Evolutionary conservation across 2,113 vertebrate species (phyloP), one percentile per base, ranked within the genome.

Genomic region (Phaetusa simplex): DNA sequence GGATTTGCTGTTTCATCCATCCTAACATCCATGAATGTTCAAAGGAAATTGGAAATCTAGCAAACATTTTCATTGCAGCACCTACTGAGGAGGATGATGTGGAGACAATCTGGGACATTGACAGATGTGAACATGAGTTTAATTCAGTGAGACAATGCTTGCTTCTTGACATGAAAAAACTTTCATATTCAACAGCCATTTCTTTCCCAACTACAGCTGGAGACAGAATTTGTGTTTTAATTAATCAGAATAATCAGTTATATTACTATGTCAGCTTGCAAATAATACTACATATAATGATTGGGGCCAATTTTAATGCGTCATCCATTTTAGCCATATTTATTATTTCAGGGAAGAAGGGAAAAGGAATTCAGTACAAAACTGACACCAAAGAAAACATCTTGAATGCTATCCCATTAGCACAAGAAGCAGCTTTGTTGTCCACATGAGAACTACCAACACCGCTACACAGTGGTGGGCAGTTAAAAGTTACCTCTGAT

Each of bases 301-400:
- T 4, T 45, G 3, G 42, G 56, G 86, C 27, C 40, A 69, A 17
- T 74, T 78, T 88, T 95, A 56, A 92, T 14, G 67, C 4, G 7
- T 52, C 36, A 34, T 29, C 88, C 29, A 80, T 65, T 95, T 96
- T 93, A 96, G 61, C 45, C 20, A 24, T 82, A 67, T 71, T 42
- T 88, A 74, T 82, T 49, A 67, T 85, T 80, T 73, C 34, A 29
- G 52, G 58, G 42, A 64, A 71, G 17, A 42, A 21, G n/a, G 70
- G 34, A 77, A 94, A 94, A 94, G 47, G 90, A 95, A 88, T 27
- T 49, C 50, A 93, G 56, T 61, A 43, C 34, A 88, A 29, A 95
- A 56, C 53, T 87, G 42, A 42, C 95, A 97, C 86, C 84, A 95
- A 95, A 97, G 74, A 86, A 97, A 97, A 91, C 26, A 58, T 29